Conservation (phyloP, 2,113 vertebrate genomes). For the Ophthalmotilapia sp. region DNA sequence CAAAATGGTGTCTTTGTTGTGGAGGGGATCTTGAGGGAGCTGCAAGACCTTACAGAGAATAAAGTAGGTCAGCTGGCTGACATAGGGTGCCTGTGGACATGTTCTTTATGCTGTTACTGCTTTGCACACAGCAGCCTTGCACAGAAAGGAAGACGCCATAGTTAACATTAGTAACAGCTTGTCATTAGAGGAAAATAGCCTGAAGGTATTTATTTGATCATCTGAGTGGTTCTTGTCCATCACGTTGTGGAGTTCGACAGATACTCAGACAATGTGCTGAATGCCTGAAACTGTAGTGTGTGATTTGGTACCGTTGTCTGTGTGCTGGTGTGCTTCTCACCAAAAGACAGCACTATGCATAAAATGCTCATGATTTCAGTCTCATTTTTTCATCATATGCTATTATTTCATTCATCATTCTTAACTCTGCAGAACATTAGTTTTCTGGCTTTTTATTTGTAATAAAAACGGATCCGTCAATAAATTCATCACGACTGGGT, state of each 20-base stretch:
- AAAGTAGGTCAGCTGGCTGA: constrained; percentile 69
- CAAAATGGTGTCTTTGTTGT: constrained; percentile 68
- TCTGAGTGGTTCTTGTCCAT: constrained; percentile 51
- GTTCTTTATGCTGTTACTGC: constrained; percentile 39
- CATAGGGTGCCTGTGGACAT: constrained; percentile 60
- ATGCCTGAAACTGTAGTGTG: neutral
- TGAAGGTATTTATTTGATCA: constrained; percentile 61
- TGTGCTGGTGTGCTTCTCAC: neutral
- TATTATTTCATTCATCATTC: neutral
- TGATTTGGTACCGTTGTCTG: neutral
- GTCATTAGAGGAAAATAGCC: constrained; percentile 59
- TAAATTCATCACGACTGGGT: neutral
- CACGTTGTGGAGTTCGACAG: constrained; percentile 1
- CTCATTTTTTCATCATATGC: neutral
- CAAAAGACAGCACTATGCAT: neutral
- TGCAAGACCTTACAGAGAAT: constrained; percentile 59
- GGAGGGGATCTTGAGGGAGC: constrained; percentile 55
- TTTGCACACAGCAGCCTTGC: constrained; percentile 40
- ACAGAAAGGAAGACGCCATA: constrained; percentile 27
- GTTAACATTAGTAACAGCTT: constrained; percentile 50
- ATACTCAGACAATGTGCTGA: neutral
- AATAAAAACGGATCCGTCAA: neutral
- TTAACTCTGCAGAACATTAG: neutral
- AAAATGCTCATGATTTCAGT: neutral
- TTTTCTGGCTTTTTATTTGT: neutral